Base-by-base conservation (phyloP, 2,113 vertebrate species). In the Pangasianodon gigas region DNA sequence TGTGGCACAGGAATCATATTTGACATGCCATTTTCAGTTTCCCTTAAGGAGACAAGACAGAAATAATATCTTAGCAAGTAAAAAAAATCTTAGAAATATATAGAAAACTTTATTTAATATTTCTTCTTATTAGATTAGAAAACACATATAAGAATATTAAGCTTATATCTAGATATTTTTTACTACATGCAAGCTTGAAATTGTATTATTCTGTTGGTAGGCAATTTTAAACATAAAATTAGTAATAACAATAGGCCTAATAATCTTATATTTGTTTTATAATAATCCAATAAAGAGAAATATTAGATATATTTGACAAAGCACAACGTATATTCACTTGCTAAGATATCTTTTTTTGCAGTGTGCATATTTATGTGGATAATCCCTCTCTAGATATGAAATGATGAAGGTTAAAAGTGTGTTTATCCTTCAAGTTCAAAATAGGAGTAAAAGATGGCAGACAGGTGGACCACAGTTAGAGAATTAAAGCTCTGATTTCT, bases 371-470 rank as follows among this genome's bases (percentile, higher is more conserved):
- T n/a, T n/a, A 14, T 19, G 14, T 19, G 1, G 13, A 37, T 71
- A 69, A 71, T 71, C 32, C 14, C 16, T 37, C n/a, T 32, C 69
- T 74, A 37, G 32, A 7, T 19, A 14, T 69, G n/a, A 13, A n/a
- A 32, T 6, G n/a, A 69, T 69, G 29, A 74, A 19, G 9, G 21
- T 11, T 77, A 24, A 46, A 77, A 46, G 1, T 16, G 19, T 18
- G 4, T 71, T 46, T 77, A 77, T 11, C 8, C 16, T 46, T 26
- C 5, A 19, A 60, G 48, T 51, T 56, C 5, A 48, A 5, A 16
- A 60, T 51, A 91, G 58, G 21, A 67, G 51, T 85, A 80, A 90
- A 88, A 41, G 58, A 86, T 37, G 37, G 37, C 51, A 83, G 62
- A 67, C 62, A 89, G 44, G 26, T 65, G 85, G 62, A 77, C 16